Base-by-base conservation (phyloP, 2,797 vertebrate genomes). In the Bradypodion pumilum region DNA sequence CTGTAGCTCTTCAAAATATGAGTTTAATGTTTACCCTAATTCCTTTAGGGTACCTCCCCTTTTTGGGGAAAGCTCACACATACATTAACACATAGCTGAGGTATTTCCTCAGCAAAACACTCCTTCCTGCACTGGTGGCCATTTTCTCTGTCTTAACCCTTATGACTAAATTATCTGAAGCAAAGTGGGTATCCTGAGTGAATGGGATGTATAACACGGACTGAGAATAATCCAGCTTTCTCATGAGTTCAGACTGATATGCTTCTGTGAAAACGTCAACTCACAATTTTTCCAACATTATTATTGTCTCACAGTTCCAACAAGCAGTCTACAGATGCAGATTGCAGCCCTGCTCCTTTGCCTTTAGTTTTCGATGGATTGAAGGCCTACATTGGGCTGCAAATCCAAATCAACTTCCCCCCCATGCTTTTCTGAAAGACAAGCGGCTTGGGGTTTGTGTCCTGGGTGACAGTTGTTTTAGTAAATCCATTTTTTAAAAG, bases 401-500 rank as follows among this genome's bases (percentile, higher is more conserved):
- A 91, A 85, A 89, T 86, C 91, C 85, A 85, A 84, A 82, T 66
- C 80, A 83, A 49, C 89, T 85, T 87, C 59, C 35, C 59, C 68
- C 83, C 92, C 79, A 49, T 90, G 92, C 92, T 93, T 94, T 92
- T 80, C 93, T 91, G 86, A 91, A 87, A 92, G 87, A 92, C 89
- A 87, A 91, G 92, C 91, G 88, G 90, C 87, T 90, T 90, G 90
- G 92, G 91, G 86, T 29, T 8, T 56, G 32, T 80, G 91, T 94
- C 94, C 94, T 92, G 92, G 93, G 91, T 94, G 93, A 94, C 90
- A 95, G 94, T 94, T 92, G 94, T 96, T 96, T 95, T 95, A 96
- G 95, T 96, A 96, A 96, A 96, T 95, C 93, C 93, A 92, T 96
- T 96, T 96, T 95, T 96, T 92, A 94, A 95, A 92, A 96, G 93